These are phyloP conservation scores for Sinhomidia bicolor DNA, from an alignment of 2,888 invertebrate species.

Conservation along the genomic window DNA sequence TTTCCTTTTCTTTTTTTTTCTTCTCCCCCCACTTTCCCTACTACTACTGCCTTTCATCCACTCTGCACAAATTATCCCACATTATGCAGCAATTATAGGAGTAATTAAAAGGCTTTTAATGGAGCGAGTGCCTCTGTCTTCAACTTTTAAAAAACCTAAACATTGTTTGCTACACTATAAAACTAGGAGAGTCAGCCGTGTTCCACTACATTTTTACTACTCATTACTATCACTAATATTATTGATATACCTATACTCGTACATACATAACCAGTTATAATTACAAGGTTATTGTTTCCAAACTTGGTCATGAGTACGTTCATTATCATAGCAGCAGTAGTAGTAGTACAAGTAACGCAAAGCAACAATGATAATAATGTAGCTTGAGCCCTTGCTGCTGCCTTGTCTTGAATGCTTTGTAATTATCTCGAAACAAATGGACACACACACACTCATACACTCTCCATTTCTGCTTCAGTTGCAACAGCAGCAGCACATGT, in stretches of 20 bases:
- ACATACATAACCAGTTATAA: not conserved
- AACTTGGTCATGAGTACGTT: not conserved
- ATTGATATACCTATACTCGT: not conserved
- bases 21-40: not conserved
- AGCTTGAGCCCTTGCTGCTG: no score
- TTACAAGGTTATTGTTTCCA: not conserved
- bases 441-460: no score
- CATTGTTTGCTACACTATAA: not conserved
- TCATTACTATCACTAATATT: not conserved
- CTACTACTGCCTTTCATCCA: not conserved
- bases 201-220: not conserved
- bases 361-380: not conserved
- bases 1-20: not conserved
- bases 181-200: not conserved
- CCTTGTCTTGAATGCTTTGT: no score
- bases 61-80: not conserved
- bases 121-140: not conserved
- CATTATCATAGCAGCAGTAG: not conserved
- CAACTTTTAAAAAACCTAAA: not conserved
- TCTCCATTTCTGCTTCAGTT: no score
- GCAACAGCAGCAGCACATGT: no score
- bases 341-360: not conserved
- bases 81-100: slow-evolving; percentile 13
- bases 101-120: slow-evolving; percentile 33
- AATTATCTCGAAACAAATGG: no score